A percentile compares a stretch with the other conserved stretches of the same genome.
These are phyloP conservation scores for Calliopum simillimum DNA, from an alignment of 2,888 invertebrate genomes.

Conservation along the genomic window DNA sequence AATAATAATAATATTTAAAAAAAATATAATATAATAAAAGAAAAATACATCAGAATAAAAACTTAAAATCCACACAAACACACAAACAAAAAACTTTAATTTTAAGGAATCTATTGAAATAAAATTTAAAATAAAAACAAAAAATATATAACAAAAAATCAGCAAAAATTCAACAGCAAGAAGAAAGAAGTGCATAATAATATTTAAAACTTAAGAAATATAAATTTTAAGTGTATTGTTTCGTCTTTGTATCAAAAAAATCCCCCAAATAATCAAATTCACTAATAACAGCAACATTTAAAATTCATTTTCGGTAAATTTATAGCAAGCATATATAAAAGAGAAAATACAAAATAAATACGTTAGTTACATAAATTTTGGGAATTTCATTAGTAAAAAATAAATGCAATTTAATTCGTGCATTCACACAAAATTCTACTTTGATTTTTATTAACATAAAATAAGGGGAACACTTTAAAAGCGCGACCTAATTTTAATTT, in stretches of 20 bases:
- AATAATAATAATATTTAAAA: slow-evolving; percentile 61
- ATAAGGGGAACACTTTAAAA: too few relatives aligned
- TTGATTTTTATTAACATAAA: too few relatives aligned
- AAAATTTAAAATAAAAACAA: slow-evolving; percentile 33
- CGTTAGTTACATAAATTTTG: neutral
- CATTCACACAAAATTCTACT: too few relatives aligned
- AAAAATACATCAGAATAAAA: slow-evolving; percentile 53
- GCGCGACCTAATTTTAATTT: too few relatives aligned
- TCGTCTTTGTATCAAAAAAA: slow-evolving; percentile 55
- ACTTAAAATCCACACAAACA: slow-evolving; percentile 47
- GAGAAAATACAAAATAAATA: slow-evolving; percentile 28
- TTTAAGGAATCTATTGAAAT: slow-evolving; percentile 44
- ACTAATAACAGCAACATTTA: slow-evolving; percentile 42
- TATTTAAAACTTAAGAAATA: slow-evolving; percentile 56
- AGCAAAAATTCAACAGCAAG: slow-evolving; percentile 35
- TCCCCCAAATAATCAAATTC: slow-evolving; percentile 41
- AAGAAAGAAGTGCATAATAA: slow-evolving; percentile 40
- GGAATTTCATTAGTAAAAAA: too few relatives aligned
- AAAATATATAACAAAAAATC: slow-evolving; percentile 22
- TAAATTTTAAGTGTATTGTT: slow-evolving; percentile 66
- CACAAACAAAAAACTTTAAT: slow-evolving; percentile 43
- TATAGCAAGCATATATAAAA: slow-evolving; percentile 38
- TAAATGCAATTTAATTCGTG: too few relatives aligned
- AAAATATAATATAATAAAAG: slow-evolving; percentile 47
- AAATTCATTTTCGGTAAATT: slow-evolving; percentile 35